phyloP scores from a whole-genome alignment of 2,888 invertebrate genomes.

The Prosapia bicincta region DNA sequence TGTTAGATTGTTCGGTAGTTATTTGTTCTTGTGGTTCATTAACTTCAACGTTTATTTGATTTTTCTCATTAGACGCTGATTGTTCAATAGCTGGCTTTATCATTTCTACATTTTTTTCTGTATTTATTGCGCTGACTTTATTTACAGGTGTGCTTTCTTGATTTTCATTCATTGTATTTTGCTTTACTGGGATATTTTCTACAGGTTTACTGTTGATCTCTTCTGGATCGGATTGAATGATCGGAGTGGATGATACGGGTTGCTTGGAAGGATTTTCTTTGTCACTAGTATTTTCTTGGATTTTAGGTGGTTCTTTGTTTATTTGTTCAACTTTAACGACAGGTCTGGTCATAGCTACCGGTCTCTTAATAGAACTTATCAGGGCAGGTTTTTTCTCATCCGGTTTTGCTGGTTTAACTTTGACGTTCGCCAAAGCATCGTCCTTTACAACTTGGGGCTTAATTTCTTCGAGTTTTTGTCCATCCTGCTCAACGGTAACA shows the following conservation, averaged over 20 bases:
- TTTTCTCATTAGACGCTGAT: neutral
- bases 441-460: neutral
- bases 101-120: neutral
- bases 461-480: neutral
- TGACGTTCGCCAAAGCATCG: no score
- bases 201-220: neutral
- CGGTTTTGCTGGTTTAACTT: no score
- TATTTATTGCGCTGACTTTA: neutral
- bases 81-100: neutral
- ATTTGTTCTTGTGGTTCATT: neutral
- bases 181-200: neutral
- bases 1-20: neutral
- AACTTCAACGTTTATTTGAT: neutral
- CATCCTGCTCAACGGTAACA: constrained; percentile 1
- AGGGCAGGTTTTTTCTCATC: no score
- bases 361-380: neutral
- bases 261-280: constrained; percentile 19
- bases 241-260: constrained; percentile 7
- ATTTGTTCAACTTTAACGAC: neutral
- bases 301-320: neutral
- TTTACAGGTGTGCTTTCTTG: neutral
- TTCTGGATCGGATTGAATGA: neutral
- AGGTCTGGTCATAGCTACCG: neutral
- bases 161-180: neutral
- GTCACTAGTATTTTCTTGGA: neutral